Percentiles rank a stretch among this genome's conserved stretches.
Conservation (phyloP, 2,888 invertebrate genomes). For the Baccha elongata region DNA sequence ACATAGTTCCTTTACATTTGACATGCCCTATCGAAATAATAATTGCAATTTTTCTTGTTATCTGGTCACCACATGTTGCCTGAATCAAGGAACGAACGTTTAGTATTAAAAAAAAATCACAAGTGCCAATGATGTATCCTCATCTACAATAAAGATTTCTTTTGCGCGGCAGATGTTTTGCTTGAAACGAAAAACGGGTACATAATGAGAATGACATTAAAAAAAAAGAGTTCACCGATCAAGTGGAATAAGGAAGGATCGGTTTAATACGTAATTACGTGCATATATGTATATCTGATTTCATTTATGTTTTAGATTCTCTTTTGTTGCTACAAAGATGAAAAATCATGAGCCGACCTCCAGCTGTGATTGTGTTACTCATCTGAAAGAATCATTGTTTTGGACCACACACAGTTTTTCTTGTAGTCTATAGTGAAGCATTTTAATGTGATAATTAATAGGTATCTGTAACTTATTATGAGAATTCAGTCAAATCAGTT, state of each 20-base stretch:
- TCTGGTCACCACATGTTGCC: constrained; percentile 40
- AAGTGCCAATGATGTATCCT: constrained; percentile 13
- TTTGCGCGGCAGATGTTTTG: constrained; percentile 30
- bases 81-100: neutral
- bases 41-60: constrained; percentile 23
- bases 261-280: too few species aligned
- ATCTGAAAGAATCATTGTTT: constrained; percentile 1
- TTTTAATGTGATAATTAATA: constrained; percentile 33
- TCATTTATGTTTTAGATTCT: neutral
- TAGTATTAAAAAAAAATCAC: neutral
- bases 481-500: too few species aligned
- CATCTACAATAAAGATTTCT: neutral
- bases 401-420: constrained; percentile 38
- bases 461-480: neutral
- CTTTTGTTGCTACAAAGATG: neutral
- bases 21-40: constrained; percentile 11
- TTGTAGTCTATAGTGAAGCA: neutral
- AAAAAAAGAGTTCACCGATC: neutral
- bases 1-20: constrained; percentile 7
- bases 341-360: constrained; percentile 12
- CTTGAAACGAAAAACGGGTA: neutral
- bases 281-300: neutral
- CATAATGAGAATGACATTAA: neutral
- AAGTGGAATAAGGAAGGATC: too few species aligned
- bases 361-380: constrained; percentile 10